A percentile compares a stretch with the other conserved stretches of the same genome.
phyloP scores from a whole-genome alignment of 2,113 vertebrate species.

The Otis tarda region DNA sequence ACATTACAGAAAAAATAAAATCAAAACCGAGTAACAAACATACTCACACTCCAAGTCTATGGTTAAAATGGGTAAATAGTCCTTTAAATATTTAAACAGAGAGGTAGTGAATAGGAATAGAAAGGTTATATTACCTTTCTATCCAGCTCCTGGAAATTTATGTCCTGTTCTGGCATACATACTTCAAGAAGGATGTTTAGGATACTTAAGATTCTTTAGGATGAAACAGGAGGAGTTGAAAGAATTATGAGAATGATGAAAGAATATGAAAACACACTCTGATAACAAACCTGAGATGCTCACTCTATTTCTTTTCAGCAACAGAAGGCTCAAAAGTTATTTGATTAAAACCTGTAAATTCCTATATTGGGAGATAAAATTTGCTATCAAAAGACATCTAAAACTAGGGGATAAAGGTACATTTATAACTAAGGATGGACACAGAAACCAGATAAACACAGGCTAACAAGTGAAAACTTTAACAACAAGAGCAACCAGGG shows the following conservation, averaged over 20 bases:
- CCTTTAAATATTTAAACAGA: not conserved
- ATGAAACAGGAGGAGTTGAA: not conserved
- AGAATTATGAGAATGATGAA: not conserved
- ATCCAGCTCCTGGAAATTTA: not conserved
- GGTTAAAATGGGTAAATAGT: not conserved
- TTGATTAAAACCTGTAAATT: not conserved
- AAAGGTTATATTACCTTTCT: not conserved
- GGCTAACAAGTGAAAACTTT: not conserved
- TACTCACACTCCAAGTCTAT: not conserved
- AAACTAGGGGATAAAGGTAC: not conserved
- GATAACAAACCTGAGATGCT: not conserved
- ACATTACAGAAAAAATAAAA: not conserved
- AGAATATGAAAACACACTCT: not conserved
- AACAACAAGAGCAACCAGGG: not conserved
- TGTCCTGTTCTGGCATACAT: not conserved
- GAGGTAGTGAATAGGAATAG: not conserved
- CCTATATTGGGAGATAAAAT: not conserved
- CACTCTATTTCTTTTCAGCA: not conserved
- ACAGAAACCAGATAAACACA: not conserved
- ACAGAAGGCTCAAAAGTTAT: not conserved
- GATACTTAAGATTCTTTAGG: not conserved
- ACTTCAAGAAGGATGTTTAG: not conserved
- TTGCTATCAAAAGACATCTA: not conserved
- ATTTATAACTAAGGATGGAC: not conserved
- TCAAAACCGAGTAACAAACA: not conserved